A percentile compares a stretch with the other conserved stretches of the same genome.
Conservation (phyloP, 2,797 vertebrate genomes). For the Leptodactylus fallax region DNA sequence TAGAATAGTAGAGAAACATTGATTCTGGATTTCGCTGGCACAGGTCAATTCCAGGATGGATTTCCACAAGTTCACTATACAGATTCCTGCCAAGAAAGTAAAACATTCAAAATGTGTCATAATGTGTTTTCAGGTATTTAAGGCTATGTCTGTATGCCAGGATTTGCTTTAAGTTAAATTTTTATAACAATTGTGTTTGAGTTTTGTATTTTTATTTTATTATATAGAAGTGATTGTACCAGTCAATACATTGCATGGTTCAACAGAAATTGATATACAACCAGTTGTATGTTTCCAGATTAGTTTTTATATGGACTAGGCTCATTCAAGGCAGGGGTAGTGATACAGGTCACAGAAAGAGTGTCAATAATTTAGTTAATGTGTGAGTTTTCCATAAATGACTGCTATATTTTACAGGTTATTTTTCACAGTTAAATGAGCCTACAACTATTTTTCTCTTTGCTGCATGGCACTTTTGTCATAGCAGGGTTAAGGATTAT, state of each 20-base stretch:
- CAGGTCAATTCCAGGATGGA: neutral
- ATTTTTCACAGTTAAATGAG: neutral
- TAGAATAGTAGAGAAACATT: neutral
- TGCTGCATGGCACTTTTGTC: neutral
- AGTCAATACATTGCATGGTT: too few species aligned
- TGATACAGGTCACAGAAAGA: neutral
- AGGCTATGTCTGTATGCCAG: too few species aligned
- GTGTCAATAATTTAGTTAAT: too few species aligned
- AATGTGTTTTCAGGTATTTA: too few species aligned
- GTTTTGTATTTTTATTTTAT: too few species aligned
- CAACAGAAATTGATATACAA: too few species aligned
- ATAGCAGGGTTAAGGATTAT: conserved; percentile 46
- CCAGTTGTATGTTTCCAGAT: too few species aligned
- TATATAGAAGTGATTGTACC: too few species aligned
- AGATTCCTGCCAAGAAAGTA: neutral
- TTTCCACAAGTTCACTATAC: neutral
- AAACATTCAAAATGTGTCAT: neutral
- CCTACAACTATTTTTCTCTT: neutral
- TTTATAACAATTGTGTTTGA: too few species aligned
- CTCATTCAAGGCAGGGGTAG: neutral
- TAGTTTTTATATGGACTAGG: neutral
- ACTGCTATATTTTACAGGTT: neutral
- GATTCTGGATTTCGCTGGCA: neutral
- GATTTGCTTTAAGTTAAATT: too few species aligned
- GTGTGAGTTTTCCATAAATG: neutral